Percentiles rank a stretch among this genome's conserved stretches.
Evolutionary conservation across 2,797 vertebrate species (phyloP).

Genomic region (Pangasius djambal): DNA sequence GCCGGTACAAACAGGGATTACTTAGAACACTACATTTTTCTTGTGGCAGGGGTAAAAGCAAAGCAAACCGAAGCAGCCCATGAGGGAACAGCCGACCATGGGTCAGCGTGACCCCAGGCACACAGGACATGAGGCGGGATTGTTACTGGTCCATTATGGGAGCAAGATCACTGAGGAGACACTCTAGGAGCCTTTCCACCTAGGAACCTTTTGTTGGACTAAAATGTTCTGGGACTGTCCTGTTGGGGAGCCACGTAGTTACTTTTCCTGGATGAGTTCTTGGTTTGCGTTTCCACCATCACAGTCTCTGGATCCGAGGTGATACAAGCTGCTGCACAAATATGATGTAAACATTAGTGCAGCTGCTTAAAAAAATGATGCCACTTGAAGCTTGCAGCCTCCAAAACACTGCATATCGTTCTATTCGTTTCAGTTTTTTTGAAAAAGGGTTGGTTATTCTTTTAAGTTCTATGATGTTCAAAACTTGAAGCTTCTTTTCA

Average conservation of each 20-base stretch:
- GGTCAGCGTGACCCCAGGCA: slow-evolving; percentile 62
- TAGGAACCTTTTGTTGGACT: background rate
- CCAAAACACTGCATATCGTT: background rate
- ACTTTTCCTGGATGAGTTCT: background rate
- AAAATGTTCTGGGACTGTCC: background rate
- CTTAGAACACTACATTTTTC: slow-evolving; percentile 88
- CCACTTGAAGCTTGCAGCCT: background rate
- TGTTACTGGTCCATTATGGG: slow-evolving; percentile 22
- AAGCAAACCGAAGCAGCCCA: slow-evolving; percentile 68
- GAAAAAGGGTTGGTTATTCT: background rate
- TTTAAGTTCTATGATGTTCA: background rate
- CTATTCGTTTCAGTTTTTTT: background rate
- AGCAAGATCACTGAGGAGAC: background rate
- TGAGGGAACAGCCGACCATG: slow-evolving; percentile 58
- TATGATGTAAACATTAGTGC: background rate
- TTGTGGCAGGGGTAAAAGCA: slow-evolving; percentile 77
- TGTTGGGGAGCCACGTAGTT: background rate
- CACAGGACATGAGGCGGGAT: slow-evolving; percentile 47
- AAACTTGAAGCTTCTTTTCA: background rate
- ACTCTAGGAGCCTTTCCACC: background rate
- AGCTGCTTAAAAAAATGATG: background rate
- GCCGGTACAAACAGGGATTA: slow-evolving; percentile 85
- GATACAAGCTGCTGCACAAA: slow-evolving; percentile 1
- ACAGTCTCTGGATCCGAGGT: background rate
- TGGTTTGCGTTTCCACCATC: background rate